phyloP scores from a whole-genome alignment of 1,140 invertebrate species.

The Caenorhabditis remanei region DNA sequence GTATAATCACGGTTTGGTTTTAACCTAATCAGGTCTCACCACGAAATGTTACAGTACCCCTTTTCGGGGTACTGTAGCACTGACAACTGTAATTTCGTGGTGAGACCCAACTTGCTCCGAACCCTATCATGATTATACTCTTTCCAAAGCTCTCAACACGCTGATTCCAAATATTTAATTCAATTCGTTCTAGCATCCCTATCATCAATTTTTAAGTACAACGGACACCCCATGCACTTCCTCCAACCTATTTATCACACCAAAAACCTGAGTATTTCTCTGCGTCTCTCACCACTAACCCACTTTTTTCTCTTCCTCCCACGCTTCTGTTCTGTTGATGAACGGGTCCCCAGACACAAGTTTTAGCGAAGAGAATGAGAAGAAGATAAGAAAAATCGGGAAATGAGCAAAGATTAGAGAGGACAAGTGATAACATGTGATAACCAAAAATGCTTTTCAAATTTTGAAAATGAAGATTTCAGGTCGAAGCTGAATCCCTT shows the following conservation, averaged over 20 bases:
- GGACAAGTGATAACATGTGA: neutral
- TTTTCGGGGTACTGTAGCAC: too few species aligned
- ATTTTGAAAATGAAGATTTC: neutral
- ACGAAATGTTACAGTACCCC: too few species aligned
- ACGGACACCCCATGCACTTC: too few species aligned
- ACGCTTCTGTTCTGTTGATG: constrained; percentile 26
- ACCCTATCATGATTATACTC: too few species aligned
- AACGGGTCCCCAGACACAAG: neutral
- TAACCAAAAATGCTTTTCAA: neutral
- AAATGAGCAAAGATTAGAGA: constrained; percentile 37
- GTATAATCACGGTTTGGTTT: too few species aligned
- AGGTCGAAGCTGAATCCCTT: constrained; percentile 65
- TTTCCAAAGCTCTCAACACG: neutral
- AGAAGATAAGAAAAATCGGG: neutral
- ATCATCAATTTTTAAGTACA: too few species aligned
- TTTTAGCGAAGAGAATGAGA: neutral
- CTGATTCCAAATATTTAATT: too few species aligned
- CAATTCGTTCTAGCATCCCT: too few species aligned
- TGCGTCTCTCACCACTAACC: neutral
- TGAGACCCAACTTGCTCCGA: too few species aligned
- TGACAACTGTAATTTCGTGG: too few species aligned
- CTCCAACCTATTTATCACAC: neutral
- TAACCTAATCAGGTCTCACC: too few species aligned
- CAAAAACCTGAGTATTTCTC: neutral
- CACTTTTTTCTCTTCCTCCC: neutral